Base-by-base conservation (phyloP, 1,140 invertebrate genomes). In the Chlorops oryzae region DNA sequence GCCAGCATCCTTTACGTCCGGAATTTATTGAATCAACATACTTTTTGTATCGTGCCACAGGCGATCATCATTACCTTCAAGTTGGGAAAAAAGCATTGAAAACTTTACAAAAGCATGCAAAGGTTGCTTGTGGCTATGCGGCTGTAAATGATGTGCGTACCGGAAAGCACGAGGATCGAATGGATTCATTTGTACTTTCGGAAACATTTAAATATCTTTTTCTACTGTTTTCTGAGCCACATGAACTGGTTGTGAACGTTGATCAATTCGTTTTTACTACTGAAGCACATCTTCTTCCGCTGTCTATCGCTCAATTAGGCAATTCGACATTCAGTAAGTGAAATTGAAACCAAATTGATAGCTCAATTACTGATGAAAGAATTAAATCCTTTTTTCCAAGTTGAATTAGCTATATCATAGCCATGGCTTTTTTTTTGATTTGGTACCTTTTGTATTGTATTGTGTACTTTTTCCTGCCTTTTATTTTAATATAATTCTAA, bases 21-120 rank as follows among this genome's bases (percentile, higher is more conserved):
- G 96, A 99, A 74, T 98, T 98, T 74, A 76, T 98, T 20, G 96
- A 99, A 75, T 97, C 93, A 1, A 98, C 96, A 0, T 99, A 98
- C 68, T 97, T 98, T 66, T 74, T 99, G 5, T 95, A 96, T 72
- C 81, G 86, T 65, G 95, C 95, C 2, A 99, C 96, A 2, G 85
- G 85, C 25, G 96, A 99, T 77, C 86, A 88, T 53, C 91, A 98
- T 74, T 99, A 99, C 73, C 76, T 98, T 39, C 84, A 92, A 63
- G 95, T 97, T 5, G 96, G 92, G 2, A 86, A 88, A 63, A 85
- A 86, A 45, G 90, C 96, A 3, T 74, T 99, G n/a, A 85, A 88
- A 58, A 90, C 89, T 57, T 74, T 98, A 6, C 90, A 98, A 70
- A 85, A 85, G 57, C 86, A 92, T 75, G 86, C 95, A 0, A 77